Percentiles rank a stretch among this genome's conserved stretches.
These are phyloP conservation scores for Molossus molossus DNA, from an alignment of 2,797 vertebrate genomes.

Conservation along the genomic window DNA sequence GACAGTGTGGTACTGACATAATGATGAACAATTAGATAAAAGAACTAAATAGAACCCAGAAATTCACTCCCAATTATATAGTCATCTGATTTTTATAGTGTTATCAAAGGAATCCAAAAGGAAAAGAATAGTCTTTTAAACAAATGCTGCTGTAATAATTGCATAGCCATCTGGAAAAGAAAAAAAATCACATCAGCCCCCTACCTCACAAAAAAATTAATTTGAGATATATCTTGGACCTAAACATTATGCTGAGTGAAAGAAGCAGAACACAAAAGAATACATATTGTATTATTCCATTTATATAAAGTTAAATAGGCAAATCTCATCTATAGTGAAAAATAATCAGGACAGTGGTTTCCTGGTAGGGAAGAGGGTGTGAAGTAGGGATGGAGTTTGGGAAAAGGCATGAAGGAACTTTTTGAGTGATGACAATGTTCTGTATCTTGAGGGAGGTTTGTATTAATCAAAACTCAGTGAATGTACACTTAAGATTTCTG, in stretches of 20 bases:
- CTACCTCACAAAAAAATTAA: constrained; percentile 37
- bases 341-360: constrained; percentile 51
- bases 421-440: not conserved
- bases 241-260: not conserved
- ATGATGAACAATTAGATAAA: constrained; percentile 23
- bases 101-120: not conserved
- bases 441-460: not conserved
- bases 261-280: no score
- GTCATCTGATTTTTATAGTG: constrained; percentile 5
- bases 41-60: not conserved
- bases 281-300: no score
- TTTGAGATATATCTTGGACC: not conserved
- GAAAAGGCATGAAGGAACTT: not conserved
- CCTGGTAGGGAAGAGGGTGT: not conserved
- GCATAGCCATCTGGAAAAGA: not conserved
- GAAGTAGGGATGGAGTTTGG: not conserved
- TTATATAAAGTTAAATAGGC: constrained; percentile 13
- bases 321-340: not conserved
- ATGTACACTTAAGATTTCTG: not conserved
- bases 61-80: not conserved
- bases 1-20: not conserved
- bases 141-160: constrained; percentile 19
- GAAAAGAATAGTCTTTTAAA: constrained; percentile 58
- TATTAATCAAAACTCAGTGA: constrained; percentile 44
- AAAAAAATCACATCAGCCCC: not conserved